Evolutionary conservation across 2,113 vertebrate genomes (phyloP), one percentile per base, ranked within the genome.

Genomic region (Chionodraco myersi): DNA sequence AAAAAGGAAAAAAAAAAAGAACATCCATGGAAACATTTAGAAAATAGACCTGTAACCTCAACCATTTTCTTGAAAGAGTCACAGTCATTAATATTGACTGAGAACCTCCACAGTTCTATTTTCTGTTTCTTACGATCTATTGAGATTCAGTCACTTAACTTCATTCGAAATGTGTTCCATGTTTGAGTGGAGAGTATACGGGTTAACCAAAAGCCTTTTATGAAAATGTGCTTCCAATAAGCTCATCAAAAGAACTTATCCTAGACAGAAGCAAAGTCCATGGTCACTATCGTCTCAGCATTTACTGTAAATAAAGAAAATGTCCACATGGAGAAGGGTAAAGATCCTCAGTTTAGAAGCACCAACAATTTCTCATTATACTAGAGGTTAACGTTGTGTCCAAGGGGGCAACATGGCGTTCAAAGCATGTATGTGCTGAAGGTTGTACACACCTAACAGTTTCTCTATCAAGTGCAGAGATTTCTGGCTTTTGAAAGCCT

Each of bases 151-250:
- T 77, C 41, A 10, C 30, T 60, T 21, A 53, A 36, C 45, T 30
- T 30, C 3, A 30, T 3, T 30, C 26, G 26, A 30, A 74, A 81
- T 58, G n/a, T 66, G 16, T 59, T 74, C 52, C 7, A 9, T 63
- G 45, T 49, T 34, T 54, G 26, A 67, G 58, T 5, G 2, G 49
- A 49, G 76, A 58, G 71, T 10, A 59, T 71, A 81, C 54, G 65
- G 69, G 72, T 80, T 90, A 86, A 89, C 80, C 85, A 84, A 87
- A 88, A 86, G 74, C 80, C 80, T 89, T 91, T 92, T 61, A 91
- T 56, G 70, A 79, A 36, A 79, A 84, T 67, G 53, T 47, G 72
- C 62, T 44, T 51, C 75, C 85, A 86, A 88, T 89, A 79, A 84
- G 78, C 75, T 90, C 63, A 67, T 92, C 59, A 85, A 72, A 89